Conservation (phyloP, 1,140 invertebrate genomes). For the Drosophila pachea region DNA sequence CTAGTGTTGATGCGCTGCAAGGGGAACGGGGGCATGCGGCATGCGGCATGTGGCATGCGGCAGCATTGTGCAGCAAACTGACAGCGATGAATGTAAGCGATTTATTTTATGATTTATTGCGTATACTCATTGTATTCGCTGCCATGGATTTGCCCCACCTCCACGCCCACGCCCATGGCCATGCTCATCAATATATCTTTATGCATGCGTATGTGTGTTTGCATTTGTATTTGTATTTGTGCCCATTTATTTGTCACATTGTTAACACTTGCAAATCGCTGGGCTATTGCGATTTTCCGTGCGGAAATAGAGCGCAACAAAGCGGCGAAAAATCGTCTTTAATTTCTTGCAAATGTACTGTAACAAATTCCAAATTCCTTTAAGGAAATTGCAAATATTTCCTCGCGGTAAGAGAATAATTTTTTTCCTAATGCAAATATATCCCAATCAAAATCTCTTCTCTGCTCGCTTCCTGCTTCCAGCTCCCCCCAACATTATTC, state of each 20-base stretch:
- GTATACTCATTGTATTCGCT: constrained; percentile 66
- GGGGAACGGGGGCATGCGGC: constrained; percentile 3
- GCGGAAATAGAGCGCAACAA: constrained; percentile 30
- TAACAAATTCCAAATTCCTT: no score
- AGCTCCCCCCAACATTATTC: no score
- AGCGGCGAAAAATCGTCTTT: neutral
- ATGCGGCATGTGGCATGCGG: constrained; percentile 26
- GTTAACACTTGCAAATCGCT: constrained; percentile 67
- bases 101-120: constrained; percentile 77
- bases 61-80: constrained; percentile 64
- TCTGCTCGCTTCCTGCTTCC: no score
- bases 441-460: no score
- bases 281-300: constrained; percentile 29
- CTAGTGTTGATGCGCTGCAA: constrained; percentile 29
- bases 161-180: constrained; percentile 3
- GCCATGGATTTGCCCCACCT: constrained; percentile 45
- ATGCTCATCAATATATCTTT: constrained; percentile 6
- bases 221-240: constrained; percentile 4
- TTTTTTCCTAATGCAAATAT: no score
- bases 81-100: constrained; percentile 76
- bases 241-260: constrained; percentile 45
- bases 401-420: no score
- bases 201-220: constrained; percentile 1
- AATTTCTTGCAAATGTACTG: neutral
- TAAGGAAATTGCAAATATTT: no score